Base-by-base conservation (phyloP, 2,113 vertebrate species). In the Bagarius yarrelli region DNA sequence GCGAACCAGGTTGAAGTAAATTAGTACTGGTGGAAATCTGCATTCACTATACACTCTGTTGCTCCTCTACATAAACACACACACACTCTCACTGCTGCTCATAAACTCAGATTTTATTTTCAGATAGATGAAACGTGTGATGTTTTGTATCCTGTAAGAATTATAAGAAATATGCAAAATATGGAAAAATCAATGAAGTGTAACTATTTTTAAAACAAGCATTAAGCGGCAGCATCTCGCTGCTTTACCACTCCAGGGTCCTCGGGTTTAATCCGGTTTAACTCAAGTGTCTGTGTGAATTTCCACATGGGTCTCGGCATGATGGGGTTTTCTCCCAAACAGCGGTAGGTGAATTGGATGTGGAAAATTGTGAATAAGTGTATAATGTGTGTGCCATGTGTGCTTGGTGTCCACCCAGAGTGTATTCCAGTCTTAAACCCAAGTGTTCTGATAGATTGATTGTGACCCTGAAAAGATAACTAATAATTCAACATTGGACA, bases 51-150 rank as follows among this genome's bases (percentile, higher is more conserved):
- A 50, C 56, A 78, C 56, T 57, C 34, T 57, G 14, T 60, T 60
- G 34, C 30, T 50, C 66, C 56, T 67, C 84, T 44, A 77, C 66
- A 60, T 64, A 69, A 71, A 86, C 81, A 82, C 71, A 83, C 81
- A 67, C 80, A 78, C 71, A 67, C 55, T 52, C 59, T 40, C 47
- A 71, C 23, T 50, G 78, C 78, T 80, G 78, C 56, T 52, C 53
- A 57, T 70, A 57, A 79, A 57, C 55, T 59, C 14, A 6, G 8
- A 80, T 23, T 57, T 32, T 52, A 40, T 70, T 60, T 72, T 80
- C 55, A 44, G 8, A 50, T 66, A 34, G 52, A 57, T 44, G 16
- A 59, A 21, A 8, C 30, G 36, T 21, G 19, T 50, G 56, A 60
- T 67, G 53, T n/a, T 44, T 57, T 71, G 36, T 47, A 21, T 71